Evolutionary conservation across 2,888 invertebrate genomes (phyloP).

Genomic region (Tetragonisca angustula): DNA sequence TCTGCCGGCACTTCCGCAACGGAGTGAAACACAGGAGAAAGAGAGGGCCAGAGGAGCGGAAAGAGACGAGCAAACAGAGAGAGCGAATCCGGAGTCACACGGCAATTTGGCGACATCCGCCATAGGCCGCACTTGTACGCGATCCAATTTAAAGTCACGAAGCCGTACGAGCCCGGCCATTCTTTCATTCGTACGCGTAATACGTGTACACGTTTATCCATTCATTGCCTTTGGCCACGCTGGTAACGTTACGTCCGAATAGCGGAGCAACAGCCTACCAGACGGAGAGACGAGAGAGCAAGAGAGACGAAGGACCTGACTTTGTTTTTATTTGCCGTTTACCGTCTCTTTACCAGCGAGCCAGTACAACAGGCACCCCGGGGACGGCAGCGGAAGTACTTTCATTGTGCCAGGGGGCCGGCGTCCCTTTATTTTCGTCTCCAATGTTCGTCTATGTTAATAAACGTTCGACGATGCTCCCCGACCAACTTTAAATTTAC

Average conservation of each 20-base stretch:
- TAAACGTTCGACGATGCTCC: constrained; percentile 57
- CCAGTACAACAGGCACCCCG: constrained; percentile 66
- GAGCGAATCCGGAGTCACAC: constrained; percentile 80
- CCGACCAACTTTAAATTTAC: constrained; percentile 44
- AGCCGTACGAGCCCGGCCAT: constrained; percentile 75
- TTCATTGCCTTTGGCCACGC: constrained; percentile 69
- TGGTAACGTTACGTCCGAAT: constrained; percentile 48
- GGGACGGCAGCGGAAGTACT: constrained; percentile 77
- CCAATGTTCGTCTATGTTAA: constrained; percentile 65
- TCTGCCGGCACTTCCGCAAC: constrained; percentile 66
- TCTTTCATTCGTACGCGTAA: constrained; percentile 75
- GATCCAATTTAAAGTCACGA: constrained; percentile 82
- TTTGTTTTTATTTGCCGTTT: constrained; percentile 79
- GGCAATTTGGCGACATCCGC: constrained; percentile 83
- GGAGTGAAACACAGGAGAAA: constrained; percentile 33
- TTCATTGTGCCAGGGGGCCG: constrained; percentile 77
- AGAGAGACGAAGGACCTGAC: constrained; percentile 51
- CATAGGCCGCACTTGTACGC: constrained; percentile 82
- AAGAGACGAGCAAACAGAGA: constrained; percentile 51
- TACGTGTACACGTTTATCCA: constrained; percentile 68
- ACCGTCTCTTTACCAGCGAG: constrained; percentile 69
- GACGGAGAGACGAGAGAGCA: constrained; percentile 7
- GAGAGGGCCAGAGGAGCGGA: constrained; percentile 29
- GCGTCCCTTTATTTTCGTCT: constrained; percentile 75
- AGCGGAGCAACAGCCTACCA: constrained; percentile 14